These are phyloP conservation scores for Chaitophorus viminalis DNA, from an alignment of 2,888 invertebrate genomes.

Conservation along the genomic window DNA sequence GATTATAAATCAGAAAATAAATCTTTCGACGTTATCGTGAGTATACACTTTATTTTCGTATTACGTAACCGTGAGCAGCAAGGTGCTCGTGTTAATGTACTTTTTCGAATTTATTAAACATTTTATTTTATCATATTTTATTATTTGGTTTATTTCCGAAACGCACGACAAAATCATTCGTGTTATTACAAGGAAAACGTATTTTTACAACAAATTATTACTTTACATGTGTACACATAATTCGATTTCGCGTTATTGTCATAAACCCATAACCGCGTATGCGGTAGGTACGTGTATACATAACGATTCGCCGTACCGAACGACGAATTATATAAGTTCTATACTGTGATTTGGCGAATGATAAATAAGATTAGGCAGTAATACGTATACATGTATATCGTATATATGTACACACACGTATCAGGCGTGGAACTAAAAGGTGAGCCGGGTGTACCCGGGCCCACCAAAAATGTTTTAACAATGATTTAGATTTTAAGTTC, in stretches of 20 bases:
- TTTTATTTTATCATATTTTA: not conserved
- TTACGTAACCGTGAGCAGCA: not conserved
- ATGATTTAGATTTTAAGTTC: too few relatives aligned
- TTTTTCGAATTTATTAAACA: not conserved
- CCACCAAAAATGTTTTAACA: too few relatives aligned
- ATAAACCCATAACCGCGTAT: not conserved
- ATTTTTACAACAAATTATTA: not conserved
- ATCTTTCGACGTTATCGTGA: not conserved
- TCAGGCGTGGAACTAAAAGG: too few relatives aligned
- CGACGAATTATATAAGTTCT: not conserved
- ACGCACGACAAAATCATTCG: not conserved
- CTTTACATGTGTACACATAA: not conserved
- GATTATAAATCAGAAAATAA: not conserved
- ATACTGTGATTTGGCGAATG: not conserved
- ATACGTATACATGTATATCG: not conserved
- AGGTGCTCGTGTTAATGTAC: not conserved
- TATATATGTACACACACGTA: too few relatives aligned
- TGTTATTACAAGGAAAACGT: not conserved
- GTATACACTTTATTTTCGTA: too few relatives aligned
- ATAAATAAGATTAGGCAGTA: not conserved
- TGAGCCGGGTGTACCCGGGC: too few relatives aligned
- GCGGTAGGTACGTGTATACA: too few relatives aligned
- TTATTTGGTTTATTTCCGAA: not conserved
- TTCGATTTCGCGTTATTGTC: not conserved
- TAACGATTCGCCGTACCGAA: not conserved